Percentiles rank a stretch among this genome's conserved stretches.
Conservation (phyloP, 1,140 invertebrate genomes). For the Lithobius niger region DNA sequence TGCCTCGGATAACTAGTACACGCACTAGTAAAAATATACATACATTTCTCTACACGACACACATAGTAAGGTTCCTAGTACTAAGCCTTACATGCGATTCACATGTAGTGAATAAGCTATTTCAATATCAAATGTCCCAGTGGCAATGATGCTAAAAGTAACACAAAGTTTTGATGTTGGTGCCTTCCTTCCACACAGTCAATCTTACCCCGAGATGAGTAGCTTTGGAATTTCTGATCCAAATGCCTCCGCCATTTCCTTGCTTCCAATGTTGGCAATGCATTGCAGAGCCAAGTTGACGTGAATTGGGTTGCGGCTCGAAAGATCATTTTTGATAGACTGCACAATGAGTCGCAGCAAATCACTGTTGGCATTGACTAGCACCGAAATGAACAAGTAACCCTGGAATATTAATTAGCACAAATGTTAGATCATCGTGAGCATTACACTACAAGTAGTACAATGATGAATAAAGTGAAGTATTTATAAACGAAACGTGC, state of each 20-base stretch:
- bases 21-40: too few relatives aligned
- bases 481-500: too few relatives aligned
- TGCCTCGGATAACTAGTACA: too few relatives aligned
- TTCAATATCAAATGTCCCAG: neutral
- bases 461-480: too few relatives aligned
- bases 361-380: constrained; percentile 98
- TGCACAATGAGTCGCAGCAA: constrained; percentile 98
- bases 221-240: constrained; percentile 95
- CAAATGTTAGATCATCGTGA: too few relatives aligned
- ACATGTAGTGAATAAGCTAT: neutral
- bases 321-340: constrained; percentile 97
- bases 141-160: neutral
- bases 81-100: too few relatives aligned
- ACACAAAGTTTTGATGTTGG: neutral
- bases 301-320: constrained; percentile 92
- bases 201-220: constrained; percentile 78
- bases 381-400: constrained; percentile 97
- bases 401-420: constrained; percentile 61
- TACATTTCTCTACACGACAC: too few relatives aligned
- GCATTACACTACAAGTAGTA: too few relatives aligned
- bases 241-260: constrained; percentile 99
- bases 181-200: neutral
- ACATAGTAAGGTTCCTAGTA: too few relatives aligned
- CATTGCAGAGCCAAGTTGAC: constrained; percentile 99
- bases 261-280: constrained; percentile 98